Evolutionary conservation across 2,888 invertebrate species (phyloP), one percentile per base, ranked within the genome.

Genomic region (Chouioia cunea): DNA sequence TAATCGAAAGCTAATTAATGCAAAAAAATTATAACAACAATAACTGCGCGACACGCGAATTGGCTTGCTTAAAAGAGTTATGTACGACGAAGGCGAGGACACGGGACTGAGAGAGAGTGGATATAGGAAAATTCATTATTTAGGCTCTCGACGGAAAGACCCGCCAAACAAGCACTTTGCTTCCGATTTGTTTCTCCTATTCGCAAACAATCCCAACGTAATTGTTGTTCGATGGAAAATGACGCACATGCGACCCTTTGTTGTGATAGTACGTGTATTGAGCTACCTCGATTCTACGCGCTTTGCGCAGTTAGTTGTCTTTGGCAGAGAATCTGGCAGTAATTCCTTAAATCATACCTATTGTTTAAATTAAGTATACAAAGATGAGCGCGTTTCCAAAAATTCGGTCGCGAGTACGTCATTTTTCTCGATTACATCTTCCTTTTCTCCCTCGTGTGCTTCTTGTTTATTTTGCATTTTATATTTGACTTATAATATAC

Each of bases 241-340:
- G 58, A 66, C 52, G 14, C 22, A 43, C 43, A 43, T 18, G 50
- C 64, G 18, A 64, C 27, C 52, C 4, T 57, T 63, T 15, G 60
- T 22, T 54, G n/a, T n/a, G n/a, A n/a, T n/a, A n/a, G n/a, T n/a
- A n/a, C n/a, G n/a, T 10, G 36, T 8, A 10, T 36, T 10, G 43
- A 50, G 48, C 8, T 48, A 12, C 27, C 46, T 27, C 27, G 53
- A 59, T 63, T 62, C 14, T 50, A 43, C 2, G 0, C 57, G 8
- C 23, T 15, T n/a, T 4, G 4, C 18, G 16, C 18, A 46, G n/a
- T n/a, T 15, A 12, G 20, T 20, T 48, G 23, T 16, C 27, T 59
- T 64, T 53, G 57, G 63, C 64, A 70, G 48, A 54, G 20, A 15
- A 48, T 22, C 59, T 59, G 50, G 58, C 63, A 70, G 53, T 64